phyloP scores from a whole-genome alignment of 2,113 vertebrate species.

The Balaeniceps rex region DNA sequence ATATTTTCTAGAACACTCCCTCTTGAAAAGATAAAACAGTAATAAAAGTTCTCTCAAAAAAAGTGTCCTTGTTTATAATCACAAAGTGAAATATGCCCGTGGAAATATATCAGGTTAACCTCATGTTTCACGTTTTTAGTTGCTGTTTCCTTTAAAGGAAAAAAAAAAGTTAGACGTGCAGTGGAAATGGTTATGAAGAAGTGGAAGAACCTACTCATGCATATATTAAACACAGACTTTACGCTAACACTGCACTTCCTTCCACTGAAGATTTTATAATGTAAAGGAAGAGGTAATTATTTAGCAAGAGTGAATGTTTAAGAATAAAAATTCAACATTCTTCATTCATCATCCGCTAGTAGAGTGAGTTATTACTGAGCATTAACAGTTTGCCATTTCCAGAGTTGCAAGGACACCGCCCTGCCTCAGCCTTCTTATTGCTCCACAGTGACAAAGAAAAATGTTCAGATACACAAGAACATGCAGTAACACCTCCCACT shows the following conservation, averaged over 20 bases:
- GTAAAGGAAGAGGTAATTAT: background rate
- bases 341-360: background rate
- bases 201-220: background rate
- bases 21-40: constrained; percentile 18
- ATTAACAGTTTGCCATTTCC: background rate
- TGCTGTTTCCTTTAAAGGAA: too few relatives aligned
- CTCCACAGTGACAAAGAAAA: background rate
- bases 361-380: background rate
- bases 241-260: background rate
- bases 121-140: too few relatives aligned
- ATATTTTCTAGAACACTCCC: constrained; percentile 32
- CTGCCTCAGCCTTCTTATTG: background rate
- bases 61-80: background rate
- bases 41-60: constrained; percentile 3
- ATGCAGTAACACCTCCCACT: background rate
- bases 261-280: background rate
- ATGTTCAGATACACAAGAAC: background rate
- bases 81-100: too few relatives aligned
- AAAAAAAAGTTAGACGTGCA: background rate
- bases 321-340: background rate
- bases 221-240: background rate
- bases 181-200: background rate
- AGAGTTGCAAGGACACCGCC: background rate
- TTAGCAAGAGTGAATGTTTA: background rate
- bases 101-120: too few relatives aligned